phyloP scores from a whole-genome alignment of 2,113 vertebrate genomes.

The Pangasianodon gigas region DNA sequence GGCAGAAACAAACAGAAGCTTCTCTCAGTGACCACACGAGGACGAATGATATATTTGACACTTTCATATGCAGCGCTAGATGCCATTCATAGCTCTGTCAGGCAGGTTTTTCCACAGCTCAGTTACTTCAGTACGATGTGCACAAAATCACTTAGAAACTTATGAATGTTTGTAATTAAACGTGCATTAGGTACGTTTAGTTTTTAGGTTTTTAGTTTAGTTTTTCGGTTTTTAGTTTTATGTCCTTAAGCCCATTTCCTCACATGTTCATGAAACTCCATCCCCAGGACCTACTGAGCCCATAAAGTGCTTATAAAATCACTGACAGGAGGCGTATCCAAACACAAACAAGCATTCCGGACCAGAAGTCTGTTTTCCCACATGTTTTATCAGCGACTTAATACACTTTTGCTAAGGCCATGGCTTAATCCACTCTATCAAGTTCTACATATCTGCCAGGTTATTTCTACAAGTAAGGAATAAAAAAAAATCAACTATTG shows the following conservation, averaged over 20 bases:
- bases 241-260: neutral
- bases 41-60: neutral
- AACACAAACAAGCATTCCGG: neutral
- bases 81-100: constrained; percentile 21
- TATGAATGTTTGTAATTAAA: neutral
- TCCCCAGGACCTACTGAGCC: neutral
- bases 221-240: neutral
- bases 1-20: neutral
- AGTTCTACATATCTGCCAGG: neutral
- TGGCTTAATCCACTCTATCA: neutral
- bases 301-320: neutral
- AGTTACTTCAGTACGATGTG: neutral
- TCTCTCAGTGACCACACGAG: neutral
- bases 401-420: neutral
- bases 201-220: neutral
- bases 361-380: neutral
- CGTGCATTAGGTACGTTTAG: neutral
- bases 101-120: constrained; percentile 5
- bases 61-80: neutral
- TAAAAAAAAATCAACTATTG: too few relatives aligned
- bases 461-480: neutral
- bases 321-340: neutral
- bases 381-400: neutral
- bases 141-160: neutral
- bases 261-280: neutral